phyloP scores from a whole-genome alignment of 2,113 vertebrate genomes.

The Cygnus buccinator region DNA sequence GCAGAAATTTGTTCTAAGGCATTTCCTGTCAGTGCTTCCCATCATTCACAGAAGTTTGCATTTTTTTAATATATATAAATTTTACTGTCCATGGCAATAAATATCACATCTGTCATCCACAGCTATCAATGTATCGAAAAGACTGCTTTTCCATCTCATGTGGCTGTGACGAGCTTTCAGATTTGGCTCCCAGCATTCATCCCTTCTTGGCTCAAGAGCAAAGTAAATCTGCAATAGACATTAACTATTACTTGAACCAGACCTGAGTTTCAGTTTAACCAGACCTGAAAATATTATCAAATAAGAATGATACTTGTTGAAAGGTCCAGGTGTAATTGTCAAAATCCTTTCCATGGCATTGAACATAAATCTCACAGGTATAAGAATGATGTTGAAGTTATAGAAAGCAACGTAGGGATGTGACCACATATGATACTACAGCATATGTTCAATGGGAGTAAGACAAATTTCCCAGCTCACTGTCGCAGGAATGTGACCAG shows the following conservation, averaged over 20 bases:
- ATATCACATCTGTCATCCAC: conserved; percentile 66
- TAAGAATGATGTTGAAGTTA: background rate
- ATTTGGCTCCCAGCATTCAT: conserved; percentile 72
- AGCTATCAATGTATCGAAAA: conserved; percentile 62
- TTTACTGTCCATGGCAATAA: conserved; percentile 71
- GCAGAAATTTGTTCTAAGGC: conserved; percentile 53
- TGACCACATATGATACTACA: accelerated
- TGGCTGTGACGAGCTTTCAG: conserved; percentile 55
- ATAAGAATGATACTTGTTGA: background rate
- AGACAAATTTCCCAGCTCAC: accelerated
- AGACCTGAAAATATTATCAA: background rate
- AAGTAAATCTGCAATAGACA: conserved; percentile 57
- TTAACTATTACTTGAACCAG: conserved; percentile 62
- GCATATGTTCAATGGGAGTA: accelerated
- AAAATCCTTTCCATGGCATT: background rate
- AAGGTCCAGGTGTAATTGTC: conserved; percentile 1
- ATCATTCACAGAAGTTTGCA: conserved; percentile 50
- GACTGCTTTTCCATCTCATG: conserved; percentile 57
- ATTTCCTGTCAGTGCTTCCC: conserved; percentile 57
- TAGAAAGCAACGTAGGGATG: background rate
- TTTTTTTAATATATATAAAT: conserved; percentile 63
- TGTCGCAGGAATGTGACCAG: background rate
- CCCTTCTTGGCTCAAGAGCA: conserved; percentile 58
- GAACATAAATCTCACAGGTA: background rate
- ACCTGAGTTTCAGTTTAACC: background rate